Conservation (phyloP, 2,797 vertebrate species). For the Lagocephalus sceleratus region DNA sequence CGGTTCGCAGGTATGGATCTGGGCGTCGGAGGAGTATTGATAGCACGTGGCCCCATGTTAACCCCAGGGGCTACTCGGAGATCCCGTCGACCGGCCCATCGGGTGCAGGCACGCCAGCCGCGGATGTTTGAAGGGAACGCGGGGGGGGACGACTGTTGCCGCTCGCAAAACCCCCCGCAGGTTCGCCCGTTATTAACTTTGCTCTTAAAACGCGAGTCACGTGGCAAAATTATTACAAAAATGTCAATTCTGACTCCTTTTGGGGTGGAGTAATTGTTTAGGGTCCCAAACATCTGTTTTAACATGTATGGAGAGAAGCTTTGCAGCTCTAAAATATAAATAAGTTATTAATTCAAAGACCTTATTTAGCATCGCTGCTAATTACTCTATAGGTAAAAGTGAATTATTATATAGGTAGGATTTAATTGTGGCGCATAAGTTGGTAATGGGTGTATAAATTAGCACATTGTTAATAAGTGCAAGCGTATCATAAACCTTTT, state of each 20-base stretch:
- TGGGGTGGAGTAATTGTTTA: neutral
- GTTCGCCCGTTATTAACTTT: neutral
- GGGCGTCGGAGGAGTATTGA: constrained; percentile 59
- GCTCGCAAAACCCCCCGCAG: too few species aligned
- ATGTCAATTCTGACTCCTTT: too few species aligned
- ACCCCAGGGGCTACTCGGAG: constrained; percentile 39
- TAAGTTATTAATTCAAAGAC: too few species aligned
- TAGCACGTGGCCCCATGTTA: constrained; percentile 59
- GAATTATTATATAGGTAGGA: neutral
- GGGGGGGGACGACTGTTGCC: too few species aligned
- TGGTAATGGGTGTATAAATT: neutral
- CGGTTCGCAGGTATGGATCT: constrained; percentile 61
- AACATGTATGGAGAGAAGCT: neutral
- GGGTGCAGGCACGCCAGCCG: constrained; percentile 20
- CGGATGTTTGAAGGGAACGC: constrained; percentile 19
- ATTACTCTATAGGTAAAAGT: neutral
- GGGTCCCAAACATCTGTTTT: neutral
- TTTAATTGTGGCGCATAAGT: too few species aligned
- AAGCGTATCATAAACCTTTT: neutral
- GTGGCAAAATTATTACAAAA: too few species aligned
- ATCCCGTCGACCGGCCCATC: constrained; percentile 35
- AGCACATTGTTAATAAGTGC: neutral
- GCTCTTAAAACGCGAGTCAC: neutral
- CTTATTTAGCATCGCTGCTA: neutral
- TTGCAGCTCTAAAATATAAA: neutral